Conservation (phyloP, 2,797 vertebrate species). For the Pipistrellus kuhlii region DNA sequence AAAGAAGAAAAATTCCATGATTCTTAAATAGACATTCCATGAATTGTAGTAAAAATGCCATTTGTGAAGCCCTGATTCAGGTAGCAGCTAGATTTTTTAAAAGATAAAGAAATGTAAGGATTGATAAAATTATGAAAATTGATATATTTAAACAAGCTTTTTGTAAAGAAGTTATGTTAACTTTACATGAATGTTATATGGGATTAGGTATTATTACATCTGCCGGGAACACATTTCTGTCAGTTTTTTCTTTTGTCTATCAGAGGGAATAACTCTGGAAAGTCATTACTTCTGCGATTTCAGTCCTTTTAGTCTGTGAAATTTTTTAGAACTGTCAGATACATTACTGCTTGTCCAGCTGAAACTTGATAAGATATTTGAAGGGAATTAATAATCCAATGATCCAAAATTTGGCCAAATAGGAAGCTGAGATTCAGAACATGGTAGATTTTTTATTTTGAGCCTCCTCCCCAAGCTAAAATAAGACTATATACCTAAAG, state of each 20-base stretch:
- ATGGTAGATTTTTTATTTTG: too few species aligned
- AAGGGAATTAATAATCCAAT: neutral
- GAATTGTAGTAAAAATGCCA: neutral
- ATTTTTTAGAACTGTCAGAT: neutral
- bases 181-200: too few species aligned
- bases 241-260: neutral
- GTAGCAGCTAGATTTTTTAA: neutral
- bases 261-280: neutral
- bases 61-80: neutral
- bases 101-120: neutral
- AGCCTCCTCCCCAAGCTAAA: neutral
- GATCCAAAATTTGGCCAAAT: neutral
- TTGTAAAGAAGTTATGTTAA: too few species aligned
- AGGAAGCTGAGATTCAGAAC: neutral
- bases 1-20: neutral
- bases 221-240: neutral
- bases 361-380: neutral
- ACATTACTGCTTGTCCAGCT: neutral
- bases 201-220: neutral
- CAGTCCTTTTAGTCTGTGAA: neutral
- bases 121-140: neutral
- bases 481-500: neutral
- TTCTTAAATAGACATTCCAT: neutral
- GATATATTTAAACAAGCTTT: neutral
- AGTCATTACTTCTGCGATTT: neutral